Base-by-base conservation (phyloP, 2,888 invertebrate genomes). In the Hartigia nigra region DNA sequence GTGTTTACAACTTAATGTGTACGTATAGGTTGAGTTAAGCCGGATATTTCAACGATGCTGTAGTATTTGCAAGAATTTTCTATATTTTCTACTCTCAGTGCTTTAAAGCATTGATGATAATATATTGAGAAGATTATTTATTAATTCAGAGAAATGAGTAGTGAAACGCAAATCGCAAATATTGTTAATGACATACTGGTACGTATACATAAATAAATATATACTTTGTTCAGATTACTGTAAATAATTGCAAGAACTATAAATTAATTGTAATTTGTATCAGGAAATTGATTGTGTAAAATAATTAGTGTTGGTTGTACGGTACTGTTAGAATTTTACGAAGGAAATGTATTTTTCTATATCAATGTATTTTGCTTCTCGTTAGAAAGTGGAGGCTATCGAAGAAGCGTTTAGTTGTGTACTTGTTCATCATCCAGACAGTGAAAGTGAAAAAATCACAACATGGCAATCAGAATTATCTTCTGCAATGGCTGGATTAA, bases 321-420 rank as follows among this genome's bases (percentile, higher is more conserved):
- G 23, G 9, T 55, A 55, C 9, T 55, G 9, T 23, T 55, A 9
- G 23, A 55, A 23, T 23, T 23, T 55, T 0, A 55, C 23, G 14
- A 55, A 23, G 1, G 23, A 23, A 23, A 55, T 23, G 55, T 23
- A 55, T 55, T 23, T 55, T 23, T 5, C 14, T 55, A 23, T 23
- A 23, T 55, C 55, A 55, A 55, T 9, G 23, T 55, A 55, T 23
- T 72, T 72, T 72, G 14, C 35, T 82, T 92, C 35, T 82, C 92
- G 92, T 23, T 86, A 96, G 96, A 95, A 95, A 91, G 96, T 97
- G 12, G 97, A 97, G 88, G 94, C 95, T 0, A 96, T 97, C 55
- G 97, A 98, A 89, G 97, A 97, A 91, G 97, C 97, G 0, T 98
- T 98, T 88, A 96, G 96, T 89, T 96, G 96, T 86, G 97, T 96